These are phyloP conservation scores for Drosophila leonis DNA, from an alignment of 2,888 invertebrate genomes.

Conservation along the genomic window DNA sequence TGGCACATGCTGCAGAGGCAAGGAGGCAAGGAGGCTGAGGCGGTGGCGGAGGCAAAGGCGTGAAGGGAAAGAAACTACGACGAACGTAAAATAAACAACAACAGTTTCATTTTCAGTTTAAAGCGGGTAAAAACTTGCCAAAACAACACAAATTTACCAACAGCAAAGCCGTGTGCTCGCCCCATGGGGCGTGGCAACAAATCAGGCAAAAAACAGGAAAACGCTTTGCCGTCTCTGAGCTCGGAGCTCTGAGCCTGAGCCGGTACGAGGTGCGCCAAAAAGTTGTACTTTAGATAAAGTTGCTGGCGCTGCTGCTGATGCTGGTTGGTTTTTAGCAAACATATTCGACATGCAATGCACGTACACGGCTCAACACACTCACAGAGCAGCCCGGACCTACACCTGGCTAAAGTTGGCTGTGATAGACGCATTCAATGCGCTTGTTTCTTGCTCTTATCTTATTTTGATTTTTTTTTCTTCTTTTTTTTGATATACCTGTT, in stretches of 20 bases:
- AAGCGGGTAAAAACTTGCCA: slow-evolving; percentile 66
- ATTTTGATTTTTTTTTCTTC: slow-evolving; percentile 13
- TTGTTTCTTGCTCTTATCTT: slow-evolving; percentile 33
- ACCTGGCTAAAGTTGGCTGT: slow-evolving; percentile 46
- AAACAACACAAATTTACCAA: slow-evolving; percentile 56
- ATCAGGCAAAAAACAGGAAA: slow-evolving; percentile 57
- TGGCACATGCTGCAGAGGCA: slow-evolving; percentile 51
- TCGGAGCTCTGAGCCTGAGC: not conserved
- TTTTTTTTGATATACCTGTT: slow-evolving; percentile 14
- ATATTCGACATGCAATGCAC: slow-evolving; percentile 77
- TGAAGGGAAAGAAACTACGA: slow-evolving; percentile 29
- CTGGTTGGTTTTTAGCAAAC: slow-evolving; percentile 69
- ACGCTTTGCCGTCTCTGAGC: slow-evolving; percentile 36
- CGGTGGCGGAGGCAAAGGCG: not conserved
- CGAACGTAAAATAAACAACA: slow-evolving; percentile 47
- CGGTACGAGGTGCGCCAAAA: slow-evolving; percentile 34
- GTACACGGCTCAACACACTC: slow-evolving; percentile 47
- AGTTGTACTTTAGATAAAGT: slow-evolving; percentile 75
- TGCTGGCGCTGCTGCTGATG: slow-evolving; percentile 60
- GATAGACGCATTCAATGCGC: slow-evolving; percentile 50
- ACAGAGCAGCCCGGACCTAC: slow-evolving; percentile 15
- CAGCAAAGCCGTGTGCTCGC: slow-evolving; percentile 13
- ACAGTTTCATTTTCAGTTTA: slow-evolving; percentile 74
- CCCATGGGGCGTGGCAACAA: slow-evolving; percentile 33
- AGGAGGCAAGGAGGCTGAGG: too few relatives aligned